Evolutionary conservation across 1,140 invertebrate species (phyloP).

Genomic region (Tetramorium parvispinum): DNA sequence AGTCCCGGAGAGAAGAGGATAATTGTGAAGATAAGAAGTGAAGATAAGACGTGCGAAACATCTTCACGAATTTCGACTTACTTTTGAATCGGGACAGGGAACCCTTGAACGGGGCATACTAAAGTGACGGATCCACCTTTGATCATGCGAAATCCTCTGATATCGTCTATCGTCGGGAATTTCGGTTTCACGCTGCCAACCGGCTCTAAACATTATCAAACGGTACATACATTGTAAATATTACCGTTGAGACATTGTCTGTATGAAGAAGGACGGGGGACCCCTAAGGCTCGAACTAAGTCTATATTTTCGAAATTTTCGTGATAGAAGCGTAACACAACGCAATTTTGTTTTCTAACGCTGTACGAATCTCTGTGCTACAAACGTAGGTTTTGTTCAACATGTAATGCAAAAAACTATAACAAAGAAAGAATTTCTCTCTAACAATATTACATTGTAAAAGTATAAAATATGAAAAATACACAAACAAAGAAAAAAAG

Average conservation of each 20-base stretch:
- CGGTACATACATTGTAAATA: constrained; percentile 6
- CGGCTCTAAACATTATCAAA: constrained; percentile 87
- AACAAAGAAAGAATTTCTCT: neutral
- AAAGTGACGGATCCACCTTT: constrained; percentile 88
- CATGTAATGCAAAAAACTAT: neutral
- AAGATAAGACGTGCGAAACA: neutral
- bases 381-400: neutral
- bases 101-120: constrained; percentile 88
- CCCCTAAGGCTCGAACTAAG: constrained; percentile 45
- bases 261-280: constrained; percentile 35
- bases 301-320: neutral
- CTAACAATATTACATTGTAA: neutral
- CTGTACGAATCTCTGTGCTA: neutral
- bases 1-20: constrained; percentile 23
- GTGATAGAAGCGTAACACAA: neutral
- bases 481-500: neutral
- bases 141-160: constrained; percentile 76
- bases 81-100: constrained; percentile 88
- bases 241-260: neutral
- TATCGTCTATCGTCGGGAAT: constrained; percentile 88
- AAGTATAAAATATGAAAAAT: neutral
- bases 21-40: constrained; percentile 29
- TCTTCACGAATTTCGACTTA: constrained; percentile 81
- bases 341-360: neutral
- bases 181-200: constrained; percentile 90